Conservation (phyloP, 2,888 invertebrate genomes). For the Nasonia oneida region DNA sequence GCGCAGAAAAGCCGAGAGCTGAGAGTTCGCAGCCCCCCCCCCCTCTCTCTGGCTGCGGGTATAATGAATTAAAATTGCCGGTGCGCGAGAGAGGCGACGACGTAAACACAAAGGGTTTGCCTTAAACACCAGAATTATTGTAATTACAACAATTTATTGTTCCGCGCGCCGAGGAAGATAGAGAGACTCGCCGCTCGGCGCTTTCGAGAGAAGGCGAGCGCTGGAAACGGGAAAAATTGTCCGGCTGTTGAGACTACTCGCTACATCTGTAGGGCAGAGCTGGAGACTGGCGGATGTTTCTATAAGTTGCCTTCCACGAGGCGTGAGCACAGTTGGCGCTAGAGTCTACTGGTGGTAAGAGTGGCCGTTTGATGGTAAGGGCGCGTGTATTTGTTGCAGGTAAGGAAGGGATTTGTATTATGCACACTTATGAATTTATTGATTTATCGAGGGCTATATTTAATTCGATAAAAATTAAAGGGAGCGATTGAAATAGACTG, state of each 20-base stretch:
- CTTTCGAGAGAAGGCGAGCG: slow-evolving; percentile 3
- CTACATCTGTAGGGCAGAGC: slow-evolving; percentile 17
- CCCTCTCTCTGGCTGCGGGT: slow-evolving; percentile 61
- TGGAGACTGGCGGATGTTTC: not conserved
- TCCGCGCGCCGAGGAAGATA: slow-evolving; percentile 36
- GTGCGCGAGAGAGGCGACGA: slow-evolving; percentile 63
- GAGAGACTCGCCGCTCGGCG: slow-evolving; percentile 2
- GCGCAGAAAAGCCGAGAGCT: not conserved
- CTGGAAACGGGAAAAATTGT: slow-evolving; percentile 20
- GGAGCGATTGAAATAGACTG: no score
- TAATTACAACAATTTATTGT: slow-evolving; percentile 77
- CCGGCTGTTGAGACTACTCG: not conserved
- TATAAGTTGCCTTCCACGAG: not conserved
- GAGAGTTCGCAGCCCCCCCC: slow-evolving; percentile 20
- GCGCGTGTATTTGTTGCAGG: not conserved
- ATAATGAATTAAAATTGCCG: slow-evolving; percentile 72
- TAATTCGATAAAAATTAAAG: no score
- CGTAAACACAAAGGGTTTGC: slow-evolving; percentile 70
- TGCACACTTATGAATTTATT: no score
- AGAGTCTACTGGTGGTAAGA: not conserved
- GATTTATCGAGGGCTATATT: no score
- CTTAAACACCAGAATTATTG: slow-evolving; percentile 74
- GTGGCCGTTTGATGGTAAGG: not conserved
- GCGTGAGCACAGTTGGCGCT: not conserved
- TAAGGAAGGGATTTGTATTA: not conserved